Evolutionary conservation across 2,888 invertebrate genomes (phyloP), one percentile per base, ranked within the genome.

Genomic region (Apeira syringaria): DNA sequence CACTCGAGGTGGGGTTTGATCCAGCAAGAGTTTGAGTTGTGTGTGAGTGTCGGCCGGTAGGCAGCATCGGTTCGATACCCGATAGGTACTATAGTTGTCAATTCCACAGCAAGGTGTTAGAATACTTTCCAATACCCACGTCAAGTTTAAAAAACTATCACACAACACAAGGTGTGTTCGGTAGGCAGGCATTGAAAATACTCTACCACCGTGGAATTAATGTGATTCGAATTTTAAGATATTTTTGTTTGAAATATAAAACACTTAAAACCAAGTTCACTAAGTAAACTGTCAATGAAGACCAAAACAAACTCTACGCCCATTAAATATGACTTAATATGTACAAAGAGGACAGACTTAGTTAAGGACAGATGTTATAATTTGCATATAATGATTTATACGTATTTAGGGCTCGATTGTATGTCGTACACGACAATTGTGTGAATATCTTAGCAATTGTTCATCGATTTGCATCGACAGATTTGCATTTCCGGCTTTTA

Each of bases 381-480:
- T 48, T 40, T 25, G 24, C 44, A 44, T 44, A 48, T 40, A 44
- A 48, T 48, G 40, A 30, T 27, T 5, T 1, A 28, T 8, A 2
- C 15, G 4, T 31, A 22, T 18, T 32, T 46, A 32, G 17, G 27
- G 17, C 32, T 48, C 42, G 18, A 49, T 49, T 47, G 47, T 48
- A 35, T 34, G 33, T 29, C 32, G 33, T 29, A 20, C 12, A 9
- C 0, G 7, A 7, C 1, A 15, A 3, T 20, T 10, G 8, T 28
- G 15, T 18, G 7, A 7, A n/a, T n/a, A n/a, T n/a, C 47, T 26
- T 25, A 15, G 4, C 56, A 18, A 57, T 59, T 60, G 54, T 55
- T 51, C 30, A 50, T 58, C 31, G 49, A 63, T 56, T 46, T 47
- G 40, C 34, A 29, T 6, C 9, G 5, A 34, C 28, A 39, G 29